A percentile compares a stretch with the other conserved stretches of the same genome.
Evolutionary conservation across 1,140 invertebrate species (phyloP).

Genomic region (Drosophila lacteicornis): DNA sequence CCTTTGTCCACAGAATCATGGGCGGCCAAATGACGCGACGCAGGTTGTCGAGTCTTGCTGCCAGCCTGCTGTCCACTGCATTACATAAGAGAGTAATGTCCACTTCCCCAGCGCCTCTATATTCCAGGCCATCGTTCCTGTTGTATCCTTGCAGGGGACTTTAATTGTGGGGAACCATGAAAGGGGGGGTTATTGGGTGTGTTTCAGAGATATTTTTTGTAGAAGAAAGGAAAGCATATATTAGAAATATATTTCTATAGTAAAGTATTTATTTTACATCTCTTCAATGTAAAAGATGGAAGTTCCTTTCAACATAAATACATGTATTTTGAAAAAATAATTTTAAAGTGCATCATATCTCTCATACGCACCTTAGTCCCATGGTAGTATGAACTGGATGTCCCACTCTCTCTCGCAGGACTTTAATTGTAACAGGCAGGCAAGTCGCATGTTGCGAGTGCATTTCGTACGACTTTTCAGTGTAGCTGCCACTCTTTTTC

Average conservation of each 20-base stretch:
- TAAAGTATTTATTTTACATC: background rate
- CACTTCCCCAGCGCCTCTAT: background rate
- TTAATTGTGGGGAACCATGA: conserved; percentile 5
- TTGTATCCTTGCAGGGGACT: background rate
- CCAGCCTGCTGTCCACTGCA: conserved; percentile 68
- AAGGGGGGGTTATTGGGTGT: background rate
- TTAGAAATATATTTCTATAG: background rate
- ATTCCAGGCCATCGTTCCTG: no score
- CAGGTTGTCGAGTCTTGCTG: conserved; percentile 59
- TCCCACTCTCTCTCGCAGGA: background rate
- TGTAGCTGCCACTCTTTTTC: conserved; percentile 1
- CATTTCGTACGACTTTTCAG: conserved; percentile 43
- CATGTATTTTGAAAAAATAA: background rate
- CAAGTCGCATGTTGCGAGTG: conserved; percentile 63
- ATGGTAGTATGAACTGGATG: background rate
- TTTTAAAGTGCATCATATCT: background rate
- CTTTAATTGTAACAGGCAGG: conserved; percentile 74
- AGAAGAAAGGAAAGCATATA: no score
- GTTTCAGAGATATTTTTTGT: background rate
- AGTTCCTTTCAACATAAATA: no score
- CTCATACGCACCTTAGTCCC: background rate
- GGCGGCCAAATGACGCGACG: conserved; percentile 72
- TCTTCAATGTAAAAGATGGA: no score
- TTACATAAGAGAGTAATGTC: conserved; percentile 53
- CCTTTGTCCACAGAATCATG: conserved; percentile 40